Evolutionary conservation across 2,797 vertebrate genomes (phyloP), one percentile per base, ranked within the genome.

Genomic region (Podargus strigoides): DNA sequence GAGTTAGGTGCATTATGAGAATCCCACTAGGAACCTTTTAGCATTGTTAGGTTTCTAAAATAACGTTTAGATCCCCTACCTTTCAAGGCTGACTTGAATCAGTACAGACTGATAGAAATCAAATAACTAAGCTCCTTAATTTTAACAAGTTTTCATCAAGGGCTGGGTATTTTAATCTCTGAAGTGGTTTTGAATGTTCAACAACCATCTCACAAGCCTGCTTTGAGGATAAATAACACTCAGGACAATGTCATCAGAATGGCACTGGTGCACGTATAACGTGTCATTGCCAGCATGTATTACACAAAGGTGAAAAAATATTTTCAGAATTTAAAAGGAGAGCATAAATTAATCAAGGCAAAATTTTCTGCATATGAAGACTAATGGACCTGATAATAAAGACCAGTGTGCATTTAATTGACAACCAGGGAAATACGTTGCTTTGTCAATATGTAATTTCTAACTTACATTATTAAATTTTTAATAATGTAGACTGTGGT

Each of bases 161-260:
- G 14, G 66, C 19, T 55, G 27, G 4, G 4, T 50, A 70, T 70
- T 88, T 67, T 14, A 63, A 7, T 36, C 60, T 76, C 2, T 50
- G 22, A 66, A 10, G 3, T 28, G 11, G 15, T 8, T 62, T 69
- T 76, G 36, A 83, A 39, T 10, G 50, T 22, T 46, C 18, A 55
- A 11, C 6, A 60, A 30, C 34, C 56, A 9, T 68, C n/a, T 66
- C 32, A 47, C 18, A 36, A 59, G 6, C 19, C 26, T 44, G 12
- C 12, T 63, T 75, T 41, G 14, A 68, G 30, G 15, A 63, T 18
- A 6, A 7, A 34, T 28, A 67, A 21, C 23, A 14, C 7, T 34
- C 5, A 50, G 2, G 59, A 77, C 26, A 75, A 22, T 19, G 9
- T 53, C 3, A n/a, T 60, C 0, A 0, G n/a, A 67, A 34, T 44